Base-by-base conservation (phyloP, 1,140 invertebrate species). In the Trichoplusia ni region DNA sequence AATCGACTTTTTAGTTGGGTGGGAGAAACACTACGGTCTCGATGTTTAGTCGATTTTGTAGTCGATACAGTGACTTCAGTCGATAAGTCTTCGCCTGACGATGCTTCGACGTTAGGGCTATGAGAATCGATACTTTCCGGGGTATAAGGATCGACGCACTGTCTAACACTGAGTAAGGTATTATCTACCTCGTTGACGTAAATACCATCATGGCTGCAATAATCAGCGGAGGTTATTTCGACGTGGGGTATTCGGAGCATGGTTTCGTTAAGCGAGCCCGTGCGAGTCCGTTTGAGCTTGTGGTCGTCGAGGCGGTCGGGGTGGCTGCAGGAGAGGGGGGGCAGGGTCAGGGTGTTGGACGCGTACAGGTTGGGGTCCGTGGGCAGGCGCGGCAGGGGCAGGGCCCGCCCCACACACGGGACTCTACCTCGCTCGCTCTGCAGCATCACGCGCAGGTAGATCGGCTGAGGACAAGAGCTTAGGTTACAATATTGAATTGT, bases 361-460 rank as follows among this genome's bases (percentile, higher is more conserved):
- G 84, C 81, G 47, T 74, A 81, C 5, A 69, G 49, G 40, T 66
- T 59, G 21, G 78, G 73, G 60, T 77, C 75, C 14, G 77, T 74
- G 49, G 67, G 65, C 11, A 77, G 63, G 4, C 73, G 35, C 1
- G 51, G 60, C 19, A 69, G 90, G 58, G 59, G 82, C 79, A 77
- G 71, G 84, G 78, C 42, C 69, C 70, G 9, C 78, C 92, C 86
- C 93, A 93, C n/a, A 91, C 95, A 95, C 81, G 91, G 91, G 91
- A 95, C 91, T 88, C 91, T 96, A 96, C 95, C 95, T 96, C 95
- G 92, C 78, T 95, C 93, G 78, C 91, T 90, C 82, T 92, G 92
- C 75, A 96, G 92, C 78, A 92, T 90, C 85, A 94, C 91, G 81
- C 92, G 93, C 82, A 96, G 92, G 92, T 94, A 96, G 88, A 97